phyloP scores from a whole-genome alignment of 2,113 vertebrate species.

The Anoplopoma fimbria region DNA sequence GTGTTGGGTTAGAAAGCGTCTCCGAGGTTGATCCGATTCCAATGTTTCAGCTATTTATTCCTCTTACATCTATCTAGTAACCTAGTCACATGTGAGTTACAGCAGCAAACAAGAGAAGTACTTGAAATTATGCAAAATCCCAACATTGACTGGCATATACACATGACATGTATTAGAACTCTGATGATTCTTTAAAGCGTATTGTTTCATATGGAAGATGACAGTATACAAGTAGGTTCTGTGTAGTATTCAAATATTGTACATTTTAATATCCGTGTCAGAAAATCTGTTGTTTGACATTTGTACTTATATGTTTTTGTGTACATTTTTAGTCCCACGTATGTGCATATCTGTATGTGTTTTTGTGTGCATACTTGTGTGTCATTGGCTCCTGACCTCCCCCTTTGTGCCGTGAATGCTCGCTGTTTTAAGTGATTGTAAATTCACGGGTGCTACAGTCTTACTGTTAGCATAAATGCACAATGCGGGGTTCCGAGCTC shows the following conservation, averaged over 20 bases:
- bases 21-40: constrained; percentile 46
- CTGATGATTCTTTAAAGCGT: neutral
- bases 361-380: neutral
- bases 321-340: neutral
- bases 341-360: neutral
- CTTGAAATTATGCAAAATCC: constrained; percentile 34
- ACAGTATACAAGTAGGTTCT: neutral
- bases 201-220: constrained; percentile 5
- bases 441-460: constrained; percentile 41
- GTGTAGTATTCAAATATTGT: neutral
- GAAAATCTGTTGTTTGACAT: constrained; percentile 10
- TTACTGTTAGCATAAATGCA: constrained; percentile 31
- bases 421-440: constrained; percentile 35
- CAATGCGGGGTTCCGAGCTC: constrained; percentile 23
- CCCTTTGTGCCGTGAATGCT: constrained; percentile 7
- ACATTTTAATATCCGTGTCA: constrained; percentile 8
- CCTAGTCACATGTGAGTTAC: constrained; percentile 13
- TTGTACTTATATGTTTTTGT: neutral
- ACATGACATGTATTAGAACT: neutral
- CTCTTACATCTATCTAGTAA: constrained; percentile 34
- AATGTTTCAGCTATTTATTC: constrained; percentile 47
- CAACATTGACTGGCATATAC: neutral
- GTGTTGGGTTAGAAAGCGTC: constrained; percentile 47
- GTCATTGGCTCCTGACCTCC: constrained; percentile 29
- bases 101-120: neutral